These are phyloP conservation scores for Cardinalis cardinalis DNA, from an alignment of 2,113 vertebrate genomes.

Conservation along the genomic window DNA sequence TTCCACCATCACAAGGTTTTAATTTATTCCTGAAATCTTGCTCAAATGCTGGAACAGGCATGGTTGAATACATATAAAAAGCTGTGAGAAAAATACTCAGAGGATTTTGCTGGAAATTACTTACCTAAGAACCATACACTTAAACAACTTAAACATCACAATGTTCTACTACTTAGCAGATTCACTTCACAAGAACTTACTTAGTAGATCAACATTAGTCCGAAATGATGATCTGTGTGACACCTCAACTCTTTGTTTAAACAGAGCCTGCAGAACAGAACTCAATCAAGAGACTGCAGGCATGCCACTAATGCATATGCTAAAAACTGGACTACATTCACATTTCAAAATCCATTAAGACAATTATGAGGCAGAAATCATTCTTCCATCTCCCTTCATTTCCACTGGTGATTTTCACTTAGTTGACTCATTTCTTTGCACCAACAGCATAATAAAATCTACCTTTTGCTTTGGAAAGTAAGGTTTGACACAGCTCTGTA, in stretches of 20 bases:
- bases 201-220: background rate
- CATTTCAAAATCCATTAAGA: slow-evolving; percentile 9
- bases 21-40: background rate
- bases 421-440: background rate
- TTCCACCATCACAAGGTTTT: background rate
- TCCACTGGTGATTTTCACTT: background rate
- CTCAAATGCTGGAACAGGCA: background rate
- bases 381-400: background rate
- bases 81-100: background rate
- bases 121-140: background rate
- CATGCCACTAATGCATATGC: background rate
- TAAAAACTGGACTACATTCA: background rate
- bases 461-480: background rate
- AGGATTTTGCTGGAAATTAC: background rate
- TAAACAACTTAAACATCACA: background rate
- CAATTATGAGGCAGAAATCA: background rate
- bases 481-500: background rate
- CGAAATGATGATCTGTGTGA: background rate
- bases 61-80: background rate
- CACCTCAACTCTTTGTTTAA: background rate
- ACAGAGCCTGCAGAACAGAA: background rate
- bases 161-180: background rate
- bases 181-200: background rate
- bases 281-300: background rate
- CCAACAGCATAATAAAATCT: background rate